Evolutionary conservation across 2,888 invertebrate genomes (phyloP).

Genomic region (Leucania comma): DNA sequence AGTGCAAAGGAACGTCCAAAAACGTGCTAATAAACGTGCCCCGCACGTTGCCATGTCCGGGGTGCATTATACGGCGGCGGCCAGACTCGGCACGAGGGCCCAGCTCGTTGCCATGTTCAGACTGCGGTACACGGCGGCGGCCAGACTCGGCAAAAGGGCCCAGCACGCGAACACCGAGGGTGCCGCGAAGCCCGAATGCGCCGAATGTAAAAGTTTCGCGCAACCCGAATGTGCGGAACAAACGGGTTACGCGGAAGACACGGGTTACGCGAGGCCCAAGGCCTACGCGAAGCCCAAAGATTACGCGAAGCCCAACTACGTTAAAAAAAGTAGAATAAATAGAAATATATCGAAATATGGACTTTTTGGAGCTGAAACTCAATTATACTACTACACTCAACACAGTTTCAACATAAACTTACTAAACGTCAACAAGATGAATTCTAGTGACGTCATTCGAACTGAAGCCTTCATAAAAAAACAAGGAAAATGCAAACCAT

Average conservation of each 20-base stretch:
- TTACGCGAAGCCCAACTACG: background rate
- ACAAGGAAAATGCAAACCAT: slow-evolving; percentile 51
- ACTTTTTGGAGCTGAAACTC: slow-evolving; percentile 42
- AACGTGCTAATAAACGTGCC: slow-evolving; percentile 2
- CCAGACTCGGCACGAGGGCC: background rate
- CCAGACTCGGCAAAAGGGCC: background rate
- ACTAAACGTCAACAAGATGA: slow-evolving; percentile 34
- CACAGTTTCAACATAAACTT: slow-evolving; percentile 51
- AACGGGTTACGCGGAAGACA: background rate
- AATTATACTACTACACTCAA: slow-evolving; percentile 59
- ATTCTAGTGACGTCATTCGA: slow-evolving; percentile 43
- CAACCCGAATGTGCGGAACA: background rate
- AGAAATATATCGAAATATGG: slow-evolving; percentile 30
- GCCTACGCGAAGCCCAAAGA: no score
- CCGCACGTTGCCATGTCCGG: no score
- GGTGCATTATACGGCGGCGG: background rate
- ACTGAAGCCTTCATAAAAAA: slow-evolving; percentile 52
- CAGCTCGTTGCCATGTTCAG: no score
- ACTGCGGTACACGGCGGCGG: background rate
- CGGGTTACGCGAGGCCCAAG: no score
- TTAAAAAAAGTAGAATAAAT: slow-evolving; percentile 9
- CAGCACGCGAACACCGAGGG: background rate
- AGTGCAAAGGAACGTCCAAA: no score
- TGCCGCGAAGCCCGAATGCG: slow-evolving; percentile 6
- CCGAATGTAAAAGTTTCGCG: background rate